phyloP scores from a whole-genome alignment of 2,113 vertebrate genomes.

The Leptosomus discolor region DNA sequence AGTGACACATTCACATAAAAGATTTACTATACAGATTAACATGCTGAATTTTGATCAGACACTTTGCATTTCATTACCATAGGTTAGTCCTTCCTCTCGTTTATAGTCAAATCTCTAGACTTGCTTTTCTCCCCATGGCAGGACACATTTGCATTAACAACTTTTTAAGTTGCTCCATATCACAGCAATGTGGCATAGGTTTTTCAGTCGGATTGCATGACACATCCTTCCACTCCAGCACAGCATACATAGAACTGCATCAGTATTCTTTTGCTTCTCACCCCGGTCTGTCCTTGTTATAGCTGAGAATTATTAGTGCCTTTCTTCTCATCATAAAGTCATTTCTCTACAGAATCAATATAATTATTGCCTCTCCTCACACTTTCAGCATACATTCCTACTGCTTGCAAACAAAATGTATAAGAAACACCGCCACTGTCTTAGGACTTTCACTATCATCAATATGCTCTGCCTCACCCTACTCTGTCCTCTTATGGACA shows the following conservation, averaged over 20 bases:
- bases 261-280: background rate
- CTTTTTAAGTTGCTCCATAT: background rate
- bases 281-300: background rate
- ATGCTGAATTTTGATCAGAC: conserved; percentile 52
- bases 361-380: background rate
- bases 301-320: background rate
- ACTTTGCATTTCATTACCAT: conserved; percentile 52
- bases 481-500: background rate
- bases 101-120: conserved; percentile 35
- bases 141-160: conserved; percentile 45
- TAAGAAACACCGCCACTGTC: background rate
- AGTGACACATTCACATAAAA: conserved; percentile 38
- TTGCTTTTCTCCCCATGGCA: conserved; percentile 28
- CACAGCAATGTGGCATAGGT: background rate
- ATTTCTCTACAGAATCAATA: background rate
- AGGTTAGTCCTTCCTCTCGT: background rate
- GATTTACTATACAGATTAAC: conserved; percentile 51
- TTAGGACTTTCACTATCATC: background rate
- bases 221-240: background rate
- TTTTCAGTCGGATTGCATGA: background rate
- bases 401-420: background rate
- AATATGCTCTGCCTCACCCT: background rate
- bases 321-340: background rate
- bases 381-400: background rate
- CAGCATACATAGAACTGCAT: background rate